A percentile compares a stretch with the other conserved stretches of the same genome.
phyloP scores from a whole-genome alignment of 2,888 invertebrate genomes.

The Troides oblongomaculatus region DNA sequence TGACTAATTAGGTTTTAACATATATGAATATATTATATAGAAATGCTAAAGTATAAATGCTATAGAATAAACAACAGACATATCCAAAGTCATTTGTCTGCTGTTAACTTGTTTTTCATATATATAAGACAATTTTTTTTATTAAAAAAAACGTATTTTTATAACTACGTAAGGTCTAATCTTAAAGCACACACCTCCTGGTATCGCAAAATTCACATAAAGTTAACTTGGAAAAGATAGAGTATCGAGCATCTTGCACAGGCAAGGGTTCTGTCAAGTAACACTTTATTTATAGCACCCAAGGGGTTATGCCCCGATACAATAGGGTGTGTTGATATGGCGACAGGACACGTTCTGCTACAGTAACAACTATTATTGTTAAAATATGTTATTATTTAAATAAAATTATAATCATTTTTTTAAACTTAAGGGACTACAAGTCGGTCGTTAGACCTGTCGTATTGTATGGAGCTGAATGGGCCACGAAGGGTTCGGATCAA shows the following conservation, averaged over 20 bases:
- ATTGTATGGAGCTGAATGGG: no score
- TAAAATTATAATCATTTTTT: not conserved
- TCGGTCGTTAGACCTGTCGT: no score
- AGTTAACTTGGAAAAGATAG: conserved; percentile 44
- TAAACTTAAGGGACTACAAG: no score
- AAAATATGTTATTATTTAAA: not conserved
- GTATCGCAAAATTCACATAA: conserved; percentile 35
- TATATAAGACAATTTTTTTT: not conserved
- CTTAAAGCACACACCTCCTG: conserved; percentile 3
- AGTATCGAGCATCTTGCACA: conserved; percentile 44
- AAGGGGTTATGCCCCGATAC: conserved; percentile 54
- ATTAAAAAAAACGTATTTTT: not conserved
- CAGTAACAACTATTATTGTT: not conserved
- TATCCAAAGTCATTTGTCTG: not conserved
- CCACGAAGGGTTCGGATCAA: no score
- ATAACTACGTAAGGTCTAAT: not conserved
- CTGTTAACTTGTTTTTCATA: not conserved
- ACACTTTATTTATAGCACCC: conserved; percentile 60
- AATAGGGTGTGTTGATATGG: conserved; percentile 63
- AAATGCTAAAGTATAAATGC: no score
- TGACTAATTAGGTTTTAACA: no score
- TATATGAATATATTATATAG: no score
- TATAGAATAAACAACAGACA: no score
- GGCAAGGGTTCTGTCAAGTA: conserved; percentile 61
- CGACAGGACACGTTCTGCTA: conserved; percentile 62